phyloP scores from a whole-genome alignment of 2,797 vertebrate genomes.

The Neosilurus mollespiculum region DNA sequence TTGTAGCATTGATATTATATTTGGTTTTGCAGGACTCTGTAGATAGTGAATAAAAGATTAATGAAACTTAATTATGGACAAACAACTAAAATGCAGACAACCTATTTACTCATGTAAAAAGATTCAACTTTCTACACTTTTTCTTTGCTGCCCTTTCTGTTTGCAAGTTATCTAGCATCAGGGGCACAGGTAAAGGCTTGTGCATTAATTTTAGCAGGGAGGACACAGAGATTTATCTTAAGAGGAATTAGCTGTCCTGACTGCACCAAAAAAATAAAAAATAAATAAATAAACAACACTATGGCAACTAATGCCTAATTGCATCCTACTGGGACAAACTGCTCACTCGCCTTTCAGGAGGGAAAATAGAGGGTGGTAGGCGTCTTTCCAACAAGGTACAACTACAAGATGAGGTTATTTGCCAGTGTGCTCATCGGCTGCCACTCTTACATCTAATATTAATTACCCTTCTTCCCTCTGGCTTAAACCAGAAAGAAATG shows the following conservation, averaged over 20 bases:
- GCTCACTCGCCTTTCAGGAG: constrained; percentile 23
- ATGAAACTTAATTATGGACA: too few species aligned
- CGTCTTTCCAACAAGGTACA: constrained; percentile 20
- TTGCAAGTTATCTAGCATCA: constrained; percentile 25
- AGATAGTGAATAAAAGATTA: too few species aligned
- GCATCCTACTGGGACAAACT: constrained; percentile 43
- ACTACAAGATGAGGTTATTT: constrained; percentile 31
- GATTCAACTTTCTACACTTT: background rate
- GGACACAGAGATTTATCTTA: constrained; percentile 43
- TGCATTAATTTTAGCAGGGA: constrained; percentile 30
- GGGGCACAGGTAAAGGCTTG: constrained; percentile 23
- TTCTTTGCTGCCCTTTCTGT: constrained; percentile 19
- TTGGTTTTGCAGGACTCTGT: too few species aligned
- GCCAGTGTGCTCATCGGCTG: background rate
- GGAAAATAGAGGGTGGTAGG: constrained; percentile 23
- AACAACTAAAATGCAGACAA: too few species aligned
- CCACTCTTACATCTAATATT: constrained; percentile 37
- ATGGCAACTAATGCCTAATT: constrained; percentile 44
- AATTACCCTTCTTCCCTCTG: constrained; percentile 34
- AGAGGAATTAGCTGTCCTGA: constrained; percentile 46
- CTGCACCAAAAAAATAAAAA: constrained; percentile 7
- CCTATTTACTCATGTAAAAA: background rate
- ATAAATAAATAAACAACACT: background rate
- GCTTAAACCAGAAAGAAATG: constrained; percentile 33
- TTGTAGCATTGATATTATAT: too few species aligned